These are phyloP conservation scores for Vireo griseus DNA, from an alignment of 2,797 vertebrate genomes.

Conservation along the genomic window DNA sequence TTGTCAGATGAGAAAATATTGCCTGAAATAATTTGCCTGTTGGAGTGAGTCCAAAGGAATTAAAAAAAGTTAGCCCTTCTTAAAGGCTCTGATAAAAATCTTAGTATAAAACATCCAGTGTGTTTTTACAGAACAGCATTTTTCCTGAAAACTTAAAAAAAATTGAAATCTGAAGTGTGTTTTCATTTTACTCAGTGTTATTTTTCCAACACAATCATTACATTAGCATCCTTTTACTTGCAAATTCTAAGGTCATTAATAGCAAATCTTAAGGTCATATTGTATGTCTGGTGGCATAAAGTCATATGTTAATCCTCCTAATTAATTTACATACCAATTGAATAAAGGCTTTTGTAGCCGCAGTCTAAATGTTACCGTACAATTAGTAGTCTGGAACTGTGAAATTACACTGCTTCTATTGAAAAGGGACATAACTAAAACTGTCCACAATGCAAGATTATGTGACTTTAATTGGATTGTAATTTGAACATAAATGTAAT, in stretches of 20 bases:
- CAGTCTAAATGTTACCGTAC: background rate
- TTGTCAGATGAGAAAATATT: background rate
- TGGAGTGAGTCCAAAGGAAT: background rate
- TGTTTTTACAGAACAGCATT: background rate
- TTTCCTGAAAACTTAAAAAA: background rate
- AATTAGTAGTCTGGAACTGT: constrained; percentile 12
- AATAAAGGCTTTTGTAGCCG: background rate
- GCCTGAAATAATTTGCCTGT: background rate
- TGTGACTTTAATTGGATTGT: constrained; percentile 34
- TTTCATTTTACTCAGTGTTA: background rate
- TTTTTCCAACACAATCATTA: background rate
- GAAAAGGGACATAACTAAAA: constrained; percentile 36
- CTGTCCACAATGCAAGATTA: constrained; percentile 19
- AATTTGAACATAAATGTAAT: constrained; percentile 43
- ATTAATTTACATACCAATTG: constrained; percentile 45
- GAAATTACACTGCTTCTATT: constrained; percentile 18
- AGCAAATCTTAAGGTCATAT: background rate
- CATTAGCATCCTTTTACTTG: constrained; percentile 16
- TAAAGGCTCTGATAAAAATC: background rate
- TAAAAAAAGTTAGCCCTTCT: background rate
- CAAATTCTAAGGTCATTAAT: background rate
- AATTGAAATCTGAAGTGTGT: background rate
- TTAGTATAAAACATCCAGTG: background rate
- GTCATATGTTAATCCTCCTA: constrained; percentile 19
- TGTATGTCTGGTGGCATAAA: background rate